Evolutionary conservation across 2,113 vertebrate species (phyloP).

Genomic region (Pseudorhombus dupliciocellatus): DNA sequence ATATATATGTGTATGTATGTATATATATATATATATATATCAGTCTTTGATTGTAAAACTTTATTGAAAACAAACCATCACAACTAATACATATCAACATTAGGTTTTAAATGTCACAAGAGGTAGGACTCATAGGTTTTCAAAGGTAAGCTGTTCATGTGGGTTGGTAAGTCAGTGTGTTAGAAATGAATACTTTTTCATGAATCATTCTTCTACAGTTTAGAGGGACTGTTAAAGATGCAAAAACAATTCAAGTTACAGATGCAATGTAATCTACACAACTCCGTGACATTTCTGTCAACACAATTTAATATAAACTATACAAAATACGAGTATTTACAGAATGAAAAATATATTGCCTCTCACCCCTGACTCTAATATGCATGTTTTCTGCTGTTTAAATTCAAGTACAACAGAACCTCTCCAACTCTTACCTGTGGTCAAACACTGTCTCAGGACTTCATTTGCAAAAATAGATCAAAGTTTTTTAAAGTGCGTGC

Average conservation of each 20-base stretch:
- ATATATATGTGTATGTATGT: no score
- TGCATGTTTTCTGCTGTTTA: background rate
- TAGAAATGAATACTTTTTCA: background rate
- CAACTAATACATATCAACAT: background rate
- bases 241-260: background rate
- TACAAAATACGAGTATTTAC: background rate
- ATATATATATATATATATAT: no score
- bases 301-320: background rate
- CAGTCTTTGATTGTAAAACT: conserved; percentile 18
- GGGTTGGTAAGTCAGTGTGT: background rate
- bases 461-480: background rate
- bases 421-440: no score
- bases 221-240: background rate
- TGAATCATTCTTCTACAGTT: background rate
- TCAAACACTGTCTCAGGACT: no score
- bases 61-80: conserved; percentile 20
- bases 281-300: background rate
- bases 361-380: background rate
- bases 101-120: background rate
- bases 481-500: background rate
- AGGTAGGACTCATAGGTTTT: background rate
- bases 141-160: background rate
- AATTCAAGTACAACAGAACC: background rate
- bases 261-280: background rate
- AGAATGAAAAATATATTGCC: background rate